Base-by-base conservation (phyloP, 1,140 invertebrate species). In the Colletes latitarsis region DNA sequence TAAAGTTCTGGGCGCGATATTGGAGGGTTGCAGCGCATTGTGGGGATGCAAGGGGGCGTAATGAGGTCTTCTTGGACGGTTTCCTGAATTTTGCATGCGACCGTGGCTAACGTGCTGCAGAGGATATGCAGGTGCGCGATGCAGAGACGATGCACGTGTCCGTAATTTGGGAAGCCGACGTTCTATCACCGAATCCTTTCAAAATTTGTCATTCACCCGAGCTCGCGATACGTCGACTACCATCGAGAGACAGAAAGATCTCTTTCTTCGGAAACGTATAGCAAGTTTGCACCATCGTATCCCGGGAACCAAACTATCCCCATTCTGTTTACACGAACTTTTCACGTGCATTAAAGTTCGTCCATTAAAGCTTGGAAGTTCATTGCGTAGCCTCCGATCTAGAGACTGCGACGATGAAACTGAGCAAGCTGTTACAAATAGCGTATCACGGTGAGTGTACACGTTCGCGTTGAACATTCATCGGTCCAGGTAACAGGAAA, bases 61-160 rank as follows among this genome's bases (percentile, higher is more conserved):
- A 41, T 6, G 60, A 39, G 60, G 60, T 41, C 12, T 63, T 41
- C 30, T 63, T 17, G 60, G 14, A 17, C 60, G 60, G 60, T 14
- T 63, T 63, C 14, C 60, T 63, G 30, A 63, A 63, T 63, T 63
- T 63, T 63, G 60, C 60, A 41, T 63, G 15, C 60, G 60, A 14
- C 60, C 39, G 14, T 14, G 30, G 8, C 30, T 14, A 39, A 12
- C 58, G 10, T 60, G 60, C 14, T 41, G 30, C 60, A 17, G 2
- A 30, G 30, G 30, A 49, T 8, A 12, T 41, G 60, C 60, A 63
- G 60, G 60, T 63, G 60, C 17, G 60, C 30, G 21, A 63, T 63
- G 60, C 60, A 41, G 60, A 41, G 39, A 63, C 39, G 49, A 49
- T 63, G 14, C 60, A 63, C 60, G 60, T 63, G 60, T 63, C 14